Conservation (phyloP, 1,140 invertebrate genomes). For the Tetramorium simillimum region DNA sequence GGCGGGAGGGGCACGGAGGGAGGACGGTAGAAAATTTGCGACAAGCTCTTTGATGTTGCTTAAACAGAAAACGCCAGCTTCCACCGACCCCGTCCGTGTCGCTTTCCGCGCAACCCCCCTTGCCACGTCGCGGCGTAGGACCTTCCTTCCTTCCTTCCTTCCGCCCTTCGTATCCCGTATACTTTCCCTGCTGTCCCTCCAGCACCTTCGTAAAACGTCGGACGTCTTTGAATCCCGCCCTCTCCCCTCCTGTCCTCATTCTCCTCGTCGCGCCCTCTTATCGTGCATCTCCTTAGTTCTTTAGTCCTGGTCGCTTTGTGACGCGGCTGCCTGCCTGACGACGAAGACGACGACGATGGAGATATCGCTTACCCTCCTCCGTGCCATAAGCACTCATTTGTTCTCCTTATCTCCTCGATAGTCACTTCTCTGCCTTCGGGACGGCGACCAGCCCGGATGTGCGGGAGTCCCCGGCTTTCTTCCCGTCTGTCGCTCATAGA, state of each 20-base stretch:
- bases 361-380: slow-evolving; percentile 53
- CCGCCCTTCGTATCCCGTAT: slow-evolving; percentile 31
- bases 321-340: slow-evolving; percentile 50
- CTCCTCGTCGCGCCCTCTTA: slow-evolving; percentile 63
- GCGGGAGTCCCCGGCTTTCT: slow-evolving; percentile 6
- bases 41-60: slow-evolving; percentile 77
- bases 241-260: slow-evolving; percentile 10
- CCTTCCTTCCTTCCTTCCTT: slow-evolving; percentile 61
- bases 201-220: slow-evolving; percentile 56
- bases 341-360: slow-evolving; percentile 60
- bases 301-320: slow-evolving; percentile 70
- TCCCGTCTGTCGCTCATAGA: slow-evolving; percentile 24
- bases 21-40: slow-evolving; percentile 73
- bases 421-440: slow-evolving; percentile 67
- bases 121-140: slow-evolving; percentile 52
- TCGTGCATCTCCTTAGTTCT: slow-evolving; percentile 71
- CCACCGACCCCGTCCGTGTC: slow-evolving; percentile 24
- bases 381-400: slow-evolving; percentile 72
- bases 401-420: slow-evolving; percentile 71
- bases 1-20: not conserved
- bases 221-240: slow-evolving; percentile 66
- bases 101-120: slow-evolving; percentile 11
- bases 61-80: slow-evolving; percentile 73
- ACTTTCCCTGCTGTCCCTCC: slow-evolving; percentile 44
- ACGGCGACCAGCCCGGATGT: slow-evolving; percentile 31